Conservation (phyloP, 2,797 vertebrate genomes). For the Mormyrus hasselquistii region DNA sequence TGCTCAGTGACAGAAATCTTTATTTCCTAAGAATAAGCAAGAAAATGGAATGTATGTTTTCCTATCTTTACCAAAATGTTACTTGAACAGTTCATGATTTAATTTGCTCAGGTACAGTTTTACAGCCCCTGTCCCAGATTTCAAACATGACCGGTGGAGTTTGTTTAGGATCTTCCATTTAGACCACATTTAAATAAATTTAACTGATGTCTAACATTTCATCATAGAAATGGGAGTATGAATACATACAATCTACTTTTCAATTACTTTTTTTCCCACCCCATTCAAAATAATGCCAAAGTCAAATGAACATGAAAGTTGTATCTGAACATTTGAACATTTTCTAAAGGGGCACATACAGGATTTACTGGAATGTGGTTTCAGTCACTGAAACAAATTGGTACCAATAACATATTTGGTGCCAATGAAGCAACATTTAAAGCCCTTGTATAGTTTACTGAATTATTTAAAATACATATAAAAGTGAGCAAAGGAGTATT, state of each 20-base stretch:
- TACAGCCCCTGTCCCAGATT: not conserved
- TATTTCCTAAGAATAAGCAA: slow-evolving; percentile 32
- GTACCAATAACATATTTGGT: not conserved
- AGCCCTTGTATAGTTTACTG: slow-evolving; percentile 4
- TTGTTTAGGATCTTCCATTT: not conserved
- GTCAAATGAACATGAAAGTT: not conserved
- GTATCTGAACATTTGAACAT: not conserved
- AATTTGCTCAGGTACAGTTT: not conserved
- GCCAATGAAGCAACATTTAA: not conserved
- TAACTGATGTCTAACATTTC: not conserved
- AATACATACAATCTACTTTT: not conserved
- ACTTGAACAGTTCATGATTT: slow-evolving; percentile 6
- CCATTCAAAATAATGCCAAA: not conserved
- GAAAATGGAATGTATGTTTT: not conserved
- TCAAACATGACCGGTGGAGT: not conserved
- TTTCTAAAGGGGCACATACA: not conserved
- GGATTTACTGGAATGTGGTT: not conserved
- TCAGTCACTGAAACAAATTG: not conserved
- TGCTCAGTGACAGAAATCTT: slow-evolving; percentile 27
- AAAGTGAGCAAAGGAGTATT: not conserved
- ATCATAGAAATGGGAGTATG: not conserved
- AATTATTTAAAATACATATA: not conserved
- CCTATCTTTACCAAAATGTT: not conserved
- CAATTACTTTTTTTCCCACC: not conserved
- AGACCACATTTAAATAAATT: not conserved